Conservation (phyloP, 2,797 vertebrate species). For the Menidia menidia region DNA sequence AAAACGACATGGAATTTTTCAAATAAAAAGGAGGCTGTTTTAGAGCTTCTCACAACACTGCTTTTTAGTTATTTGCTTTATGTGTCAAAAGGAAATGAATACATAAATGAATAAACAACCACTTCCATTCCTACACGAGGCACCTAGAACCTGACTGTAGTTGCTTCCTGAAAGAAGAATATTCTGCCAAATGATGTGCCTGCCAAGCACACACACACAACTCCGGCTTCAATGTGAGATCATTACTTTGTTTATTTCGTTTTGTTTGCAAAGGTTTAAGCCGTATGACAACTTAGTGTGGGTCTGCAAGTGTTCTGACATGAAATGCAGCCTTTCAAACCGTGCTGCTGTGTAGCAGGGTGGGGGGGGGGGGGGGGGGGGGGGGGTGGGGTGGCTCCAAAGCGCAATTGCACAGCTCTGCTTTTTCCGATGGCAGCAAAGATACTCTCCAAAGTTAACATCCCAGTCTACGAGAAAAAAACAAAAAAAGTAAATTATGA, state of each 20-base stretch:
- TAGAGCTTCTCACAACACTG: no score
- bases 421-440: not conserved
- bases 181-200: no score
- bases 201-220: no score
- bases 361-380: not conserved
- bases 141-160: no score
- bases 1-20: no score
- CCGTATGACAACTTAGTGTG: not conserved
- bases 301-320: not conserved
- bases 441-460: not conserved
- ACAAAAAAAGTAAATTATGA: constrained; percentile 35
- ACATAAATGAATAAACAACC: no score
- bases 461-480: not conserved
- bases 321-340: not conserved
- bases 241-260: not conserved
- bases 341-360: no score
- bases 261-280: not conserved
- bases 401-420: not conserved
- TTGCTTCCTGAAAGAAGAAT: no score
- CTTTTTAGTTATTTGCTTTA: no score
- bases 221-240: not conserved
- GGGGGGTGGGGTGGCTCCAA: not conserved
- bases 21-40: no score
- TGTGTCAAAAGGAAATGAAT: no score
- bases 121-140: no score